Evolutionary conservation across 2,113 vertebrate species (phyloP), one percentile per base, ranked within the genome.

Genomic region (Leptodactylus fuscus): DNA sequence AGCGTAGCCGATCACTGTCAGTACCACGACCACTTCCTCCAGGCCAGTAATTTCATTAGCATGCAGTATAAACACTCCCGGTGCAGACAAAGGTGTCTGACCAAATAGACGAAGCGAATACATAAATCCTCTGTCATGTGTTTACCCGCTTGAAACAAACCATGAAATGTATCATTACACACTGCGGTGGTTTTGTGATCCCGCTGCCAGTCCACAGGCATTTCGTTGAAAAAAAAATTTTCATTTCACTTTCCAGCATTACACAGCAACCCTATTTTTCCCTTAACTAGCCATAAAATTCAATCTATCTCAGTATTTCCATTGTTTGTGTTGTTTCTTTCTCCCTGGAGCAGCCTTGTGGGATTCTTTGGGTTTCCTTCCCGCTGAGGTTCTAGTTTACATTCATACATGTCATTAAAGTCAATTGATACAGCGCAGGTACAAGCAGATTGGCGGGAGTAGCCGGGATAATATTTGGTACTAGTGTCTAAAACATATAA

Each of bases 91-190:
- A 83, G 81, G 81, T 75, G 81, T 74, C 81, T 60, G 81, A 55
- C 81, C 53, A 41, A 73, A 55, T 55, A 83, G 41, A 70, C 24
- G 2, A 41, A 41, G 36, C 27, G 36, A 60, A 60, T 22, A 75
- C 58, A 55, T 44, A 74, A 74, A 83, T 38, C 70, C 51, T 24
- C 22, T 58, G 81, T 75, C 81, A 75, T 74, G 70, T 75, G 81
- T 83, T 83, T 75, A 75, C 67, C 65, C 11, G 34, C 53, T 46
- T 83, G 81, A 83, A 83, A 83, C 36, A 75, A 83, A 75, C 81
- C 81, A 74, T 83, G 81, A 74, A 83, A 83, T 75, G 38, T 74
- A 75, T 83, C 81, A 83, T 83, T 83, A 83, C 70, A 83, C 81
- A 83, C n/a, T 58, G 81, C 24, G 51, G 81, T 83, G 51, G 81